Base-by-base conservation (phyloP, 1,140 invertebrate genomes). In the Aphis craccivora region DNA sequence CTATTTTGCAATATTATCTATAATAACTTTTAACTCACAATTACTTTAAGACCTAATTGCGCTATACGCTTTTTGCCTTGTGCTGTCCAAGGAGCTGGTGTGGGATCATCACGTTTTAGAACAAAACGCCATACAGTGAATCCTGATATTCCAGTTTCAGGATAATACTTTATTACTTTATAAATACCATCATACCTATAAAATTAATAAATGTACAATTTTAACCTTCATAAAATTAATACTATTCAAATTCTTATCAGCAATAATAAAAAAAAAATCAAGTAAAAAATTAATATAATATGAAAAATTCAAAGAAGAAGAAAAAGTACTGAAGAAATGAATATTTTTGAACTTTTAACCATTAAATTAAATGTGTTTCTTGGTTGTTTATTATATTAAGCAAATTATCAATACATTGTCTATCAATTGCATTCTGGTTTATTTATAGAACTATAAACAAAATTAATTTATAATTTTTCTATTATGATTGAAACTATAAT, bases 141-240 rank as follows among this genome's bases (percentile, higher is more conserved):
- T 3, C 98, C 98, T 86, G 97, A 97, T 94, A 97, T 96, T 23
- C 97, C 97, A 94, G 96, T 97, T 94, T 97, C 96, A 8, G 97
- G 97, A 95, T 97, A 98, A 95, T 98, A 98, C 94, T 97, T 98
- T 0, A 98, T 97, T 14, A 98, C 97, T 95, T 98, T 97, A 95
- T 98, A 98, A 81, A 97, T 96, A 6, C 97, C 97, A 95, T 97
- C 97, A 95, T 97, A 97, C 93, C 97, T 96, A 94, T 45, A 94
- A 94, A 94, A 93, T 37, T 67, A 86, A 22, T 40, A 67, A 67
- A n/a, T 67, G 30, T 67, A 76, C 60, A 6, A n/a, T 18, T 18
- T 51, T 51, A 18, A 51, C 48, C 48, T 20, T 51, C n/a, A 60
- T 60, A 30, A n/a, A 1, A 4, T 67, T 5, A n/a, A 67, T 67